phyloP scores from a whole-genome alignment of 2,797 vertebrate genomes.

The Rhynchotus rufescens region DNA sequence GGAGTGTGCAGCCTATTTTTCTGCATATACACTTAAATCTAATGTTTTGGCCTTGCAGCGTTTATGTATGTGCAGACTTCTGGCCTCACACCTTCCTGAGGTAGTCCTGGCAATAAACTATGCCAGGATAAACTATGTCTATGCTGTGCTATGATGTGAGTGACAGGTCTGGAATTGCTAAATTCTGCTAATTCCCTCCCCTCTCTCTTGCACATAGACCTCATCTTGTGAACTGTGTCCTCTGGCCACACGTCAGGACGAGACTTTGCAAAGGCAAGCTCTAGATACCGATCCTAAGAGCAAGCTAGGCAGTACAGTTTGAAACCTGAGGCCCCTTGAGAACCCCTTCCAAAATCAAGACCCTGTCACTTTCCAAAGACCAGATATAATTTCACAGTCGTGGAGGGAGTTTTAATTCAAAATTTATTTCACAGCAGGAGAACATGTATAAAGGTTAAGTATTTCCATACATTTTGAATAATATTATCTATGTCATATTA shows the following conservation, averaged over 20 bases:
- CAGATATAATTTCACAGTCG: neutral
- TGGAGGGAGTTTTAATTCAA: neutral
- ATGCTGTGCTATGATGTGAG: neutral
- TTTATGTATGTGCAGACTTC: neutral
- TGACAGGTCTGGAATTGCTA: neutral
- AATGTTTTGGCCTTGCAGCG: neutral
- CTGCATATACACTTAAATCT: neutral
- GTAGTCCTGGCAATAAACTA: neutral
- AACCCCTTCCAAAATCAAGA: neutral
- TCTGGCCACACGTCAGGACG: rapidly evolving
- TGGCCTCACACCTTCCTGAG: neutral
- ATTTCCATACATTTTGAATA: neutral
- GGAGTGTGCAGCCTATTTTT: neutral
- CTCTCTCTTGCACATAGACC: neutral
- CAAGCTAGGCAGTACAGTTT: neutral
- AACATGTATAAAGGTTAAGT: neutral
- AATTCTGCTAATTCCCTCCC: neutral
- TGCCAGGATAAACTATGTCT: too few relatives aligned
- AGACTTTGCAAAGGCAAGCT: neutral
- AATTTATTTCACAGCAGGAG: neutral
- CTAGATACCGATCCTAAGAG: neutral
- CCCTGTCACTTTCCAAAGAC: neutral
- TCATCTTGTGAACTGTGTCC: neutral
- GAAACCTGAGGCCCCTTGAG: neutral
- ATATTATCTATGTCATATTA: neutral